Evolutionary conservation across 2,113 vertebrate species (phyloP), one percentile per base, ranked within the genome.

Genomic region (Halcyon malimbica): DNA sequence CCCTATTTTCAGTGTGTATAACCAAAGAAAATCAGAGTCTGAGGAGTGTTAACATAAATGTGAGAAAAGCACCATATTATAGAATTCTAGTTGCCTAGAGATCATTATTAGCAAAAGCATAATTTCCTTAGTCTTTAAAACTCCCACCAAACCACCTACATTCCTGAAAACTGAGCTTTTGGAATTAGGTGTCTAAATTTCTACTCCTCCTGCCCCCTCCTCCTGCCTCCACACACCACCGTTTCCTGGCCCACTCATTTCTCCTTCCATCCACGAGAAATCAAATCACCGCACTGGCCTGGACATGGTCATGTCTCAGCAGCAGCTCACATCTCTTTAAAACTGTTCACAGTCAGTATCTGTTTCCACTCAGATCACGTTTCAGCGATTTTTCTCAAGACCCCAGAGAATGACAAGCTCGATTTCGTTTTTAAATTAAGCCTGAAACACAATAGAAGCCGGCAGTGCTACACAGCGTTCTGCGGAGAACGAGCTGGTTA

Each of bases 81-180:
- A 91, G 73, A 75, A 78, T 53, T 93, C 53, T 83, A 64, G 95
- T 97, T 96, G 94, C 93, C 87, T 95, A 91, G 95, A 64, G 89
- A 97, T 82, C 65, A 89, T 75, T 96, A 96, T 93, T 76, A 94
- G 78, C 53, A 94, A 87, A 96, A 89, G 16, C 13, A 13, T 31
- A 6, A 53, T 83, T 87, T 76, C 77, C 57, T 85, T 65, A 64
- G 51, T 48, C 91, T 93, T 41, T 48, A 60, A 20, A 69, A 94
- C 96, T 96, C 96, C 94, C 84, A 97, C 93, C 57, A 94, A 94
- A 28, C 87, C 95, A 94, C 95, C 93, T 53, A 96, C 96, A 13
- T 31, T 76, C 53, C 74, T 81, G 51, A 70, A 95, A 94, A 95
- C 5, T 0, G 15, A 93, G 75, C 54, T 91, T 85, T 73, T 84